phyloP scores from a whole-genome alignment of 2,113 vertebrate genomes.

The Pogona vitticeps region DNA sequence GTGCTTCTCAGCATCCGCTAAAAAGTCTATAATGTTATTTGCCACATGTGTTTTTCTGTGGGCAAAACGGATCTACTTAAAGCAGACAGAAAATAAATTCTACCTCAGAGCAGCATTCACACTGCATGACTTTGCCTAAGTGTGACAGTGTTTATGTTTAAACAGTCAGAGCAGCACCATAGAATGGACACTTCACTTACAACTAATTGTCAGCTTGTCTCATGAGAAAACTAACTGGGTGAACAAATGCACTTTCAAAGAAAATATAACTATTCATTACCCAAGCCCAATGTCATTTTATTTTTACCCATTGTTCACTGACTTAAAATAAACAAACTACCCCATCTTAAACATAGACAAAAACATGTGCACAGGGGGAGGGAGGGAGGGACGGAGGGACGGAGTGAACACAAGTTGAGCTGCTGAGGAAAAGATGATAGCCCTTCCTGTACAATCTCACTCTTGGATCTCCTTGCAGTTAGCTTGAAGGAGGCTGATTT shows the following conservation, averaged over 20 bases:
- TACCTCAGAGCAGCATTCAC: neutral
- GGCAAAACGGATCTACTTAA: slow-evolving; percentile 18
- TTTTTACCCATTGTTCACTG: neutral
- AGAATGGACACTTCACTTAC: neutral
- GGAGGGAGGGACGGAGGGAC: no score
- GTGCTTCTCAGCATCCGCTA: slow-evolving; percentile 17
- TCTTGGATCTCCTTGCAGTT: no score
- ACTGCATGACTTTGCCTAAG: neutral
- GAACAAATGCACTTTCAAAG: neutral
- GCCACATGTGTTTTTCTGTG: neutral
- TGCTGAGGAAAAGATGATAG: neutral
- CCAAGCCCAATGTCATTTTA: neutral
- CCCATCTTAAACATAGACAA: neutral
- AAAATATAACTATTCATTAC: slow-evolving; percentile 2
- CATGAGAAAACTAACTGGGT: neutral
- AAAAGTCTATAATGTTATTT: slow-evolving; percentile 16
- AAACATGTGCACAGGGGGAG: neutral
- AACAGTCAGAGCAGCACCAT: neutral
- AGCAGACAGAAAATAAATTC: slow-evolving; percentile 32
- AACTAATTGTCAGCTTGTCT: neutral
- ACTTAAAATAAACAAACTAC: neutral
- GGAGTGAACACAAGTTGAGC: neutral
- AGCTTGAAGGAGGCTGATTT: no score
- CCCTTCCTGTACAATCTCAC: neutral
- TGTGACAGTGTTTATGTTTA: neutral